Conservation (phyloP, 2,797 vertebrate species). For the Ataeniobius toweri region DNA sequence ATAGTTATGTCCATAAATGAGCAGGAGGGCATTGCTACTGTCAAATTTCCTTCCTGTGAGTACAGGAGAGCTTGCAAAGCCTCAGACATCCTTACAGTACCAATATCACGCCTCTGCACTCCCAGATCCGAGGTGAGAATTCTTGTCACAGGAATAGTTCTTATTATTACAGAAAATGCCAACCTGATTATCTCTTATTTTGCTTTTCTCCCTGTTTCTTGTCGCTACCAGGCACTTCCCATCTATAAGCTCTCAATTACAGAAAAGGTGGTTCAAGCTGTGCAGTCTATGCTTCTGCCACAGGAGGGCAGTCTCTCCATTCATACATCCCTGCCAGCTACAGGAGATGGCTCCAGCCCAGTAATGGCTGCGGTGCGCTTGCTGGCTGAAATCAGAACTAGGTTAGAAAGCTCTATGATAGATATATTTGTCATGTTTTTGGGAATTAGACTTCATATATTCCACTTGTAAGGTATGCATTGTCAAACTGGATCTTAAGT, state of each 20-base stretch:
- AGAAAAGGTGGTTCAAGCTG: slow-evolving; percentile 98
- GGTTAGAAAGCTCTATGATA: slow-evolving; percentile 74
- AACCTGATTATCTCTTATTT: slow-evolving; percentile 15
- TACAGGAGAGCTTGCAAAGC: slow-evolving; percentile 93
- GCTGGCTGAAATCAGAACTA: slow-evolving; percentile 96
- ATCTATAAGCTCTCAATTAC: slow-evolving; percentile 99
- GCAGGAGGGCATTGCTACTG: slow-evolving; percentile 97
- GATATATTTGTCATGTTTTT: background rate
- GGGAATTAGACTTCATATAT: background rate
- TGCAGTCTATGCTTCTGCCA: slow-evolving; percentile 99
- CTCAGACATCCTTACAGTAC: slow-evolving; percentile 92
- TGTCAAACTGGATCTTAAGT: background rate
- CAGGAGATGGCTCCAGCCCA: slow-evolving; percentile 96
- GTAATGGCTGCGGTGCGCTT: slow-evolving; percentile 98
- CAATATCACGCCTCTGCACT: slow-evolving; percentile 95
- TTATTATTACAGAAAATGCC: background rate
- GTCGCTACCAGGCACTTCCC: slow-evolving; percentile 86
- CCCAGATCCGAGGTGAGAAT: slow-evolving; percentile 93
- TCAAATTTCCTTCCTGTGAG: slow-evolving; percentile 93
- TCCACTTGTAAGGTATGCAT: background rate
- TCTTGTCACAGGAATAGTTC: background rate
- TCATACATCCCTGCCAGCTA: slow-evolving; percentile 96
- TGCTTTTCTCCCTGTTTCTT: background rate
- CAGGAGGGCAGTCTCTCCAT: slow-evolving; percentile 99
- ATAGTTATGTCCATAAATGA: slow-evolving; percentile 98